These are phyloP conservation scores for Adelognathus sp. DNA, from an alignment of 2,888 invertebrate genomes.

Conservation along the genomic window DNA sequence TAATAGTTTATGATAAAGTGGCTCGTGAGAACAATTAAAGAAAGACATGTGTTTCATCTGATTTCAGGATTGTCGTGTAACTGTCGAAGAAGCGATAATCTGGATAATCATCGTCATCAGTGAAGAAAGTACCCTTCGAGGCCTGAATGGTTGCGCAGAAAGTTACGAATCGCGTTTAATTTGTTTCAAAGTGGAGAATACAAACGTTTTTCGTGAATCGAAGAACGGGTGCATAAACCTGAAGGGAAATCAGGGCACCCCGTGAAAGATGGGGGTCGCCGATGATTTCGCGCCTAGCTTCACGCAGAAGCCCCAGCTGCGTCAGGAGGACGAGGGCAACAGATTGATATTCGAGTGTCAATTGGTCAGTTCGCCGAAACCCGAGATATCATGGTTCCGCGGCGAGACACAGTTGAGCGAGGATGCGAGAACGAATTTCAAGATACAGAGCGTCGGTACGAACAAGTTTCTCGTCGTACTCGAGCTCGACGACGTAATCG, in stretches of 20 bases:
- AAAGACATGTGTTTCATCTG: too few relatives aligned
- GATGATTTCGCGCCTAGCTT: constrained; percentile 99
- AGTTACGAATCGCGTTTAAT: neutral
- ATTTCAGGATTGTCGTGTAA: constrained; percentile 32
- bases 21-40: too few relatives aligned
- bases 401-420: constrained; percentile 93
- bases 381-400: constrained; percentile 95
- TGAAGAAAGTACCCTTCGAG: too few relatives aligned
- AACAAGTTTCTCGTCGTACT: constrained; percentile 96
- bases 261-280: constrained; percentile 88
- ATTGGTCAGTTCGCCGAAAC: constrained; percentile 92
- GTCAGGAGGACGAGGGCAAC: constrained; percentile 98
- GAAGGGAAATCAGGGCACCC: constrained; percentile 58
- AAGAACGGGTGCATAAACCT: constrained; percentile 41
- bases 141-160: too few relatives aligned
- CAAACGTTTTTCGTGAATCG: neutral
- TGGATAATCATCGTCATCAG: too few relatives aligned
- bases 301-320: constrained; percentile 97
- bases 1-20: too few relatives aligned
- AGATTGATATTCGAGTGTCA: constrained; percentile 97
- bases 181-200: neutral
- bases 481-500: constrained; percentile 97
- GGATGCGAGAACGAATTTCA: constrained; percentile 93
- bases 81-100: too few relatives aligned
- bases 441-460: constrained; percentile 91